A percentile compares a stretch with the other conserved stretches of the same genome.
Conservation (phyloP, 2,113 vertebrate species). For the Hippolais icterina region DNA sequence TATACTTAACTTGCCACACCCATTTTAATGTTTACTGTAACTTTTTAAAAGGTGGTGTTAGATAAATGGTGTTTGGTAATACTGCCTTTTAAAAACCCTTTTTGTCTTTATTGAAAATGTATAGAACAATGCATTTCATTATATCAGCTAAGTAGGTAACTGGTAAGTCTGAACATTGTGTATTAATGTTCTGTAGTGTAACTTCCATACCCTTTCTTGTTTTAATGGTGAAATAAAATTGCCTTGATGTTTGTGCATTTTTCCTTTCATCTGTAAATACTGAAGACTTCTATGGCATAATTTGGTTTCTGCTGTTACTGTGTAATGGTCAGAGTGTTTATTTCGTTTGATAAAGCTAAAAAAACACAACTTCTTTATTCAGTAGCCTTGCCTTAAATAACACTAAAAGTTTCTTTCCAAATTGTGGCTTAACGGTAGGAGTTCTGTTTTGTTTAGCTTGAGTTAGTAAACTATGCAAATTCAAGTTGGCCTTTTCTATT, state of each 20-base stretch:
- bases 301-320: not conserved
- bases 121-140: not conserved
- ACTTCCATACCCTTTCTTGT: not conserved
- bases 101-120: not conserved
- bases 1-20: not conserved
- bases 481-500: not conserved
- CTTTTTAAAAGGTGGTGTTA: not conserved
- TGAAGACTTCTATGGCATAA: not conserved
- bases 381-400: not conserved
- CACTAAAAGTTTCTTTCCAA: not conserved
- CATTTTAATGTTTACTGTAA: not conserved
- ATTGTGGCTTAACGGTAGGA: not conserved
- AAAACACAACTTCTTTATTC: not conserved
- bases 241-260: not conserved
- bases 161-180: not conserved
- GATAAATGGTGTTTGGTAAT: not conserved
- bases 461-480: not conserved
- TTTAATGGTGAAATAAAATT: not conserved
- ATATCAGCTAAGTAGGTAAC: not conserved
- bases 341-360: not conserved
- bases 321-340: not conserved
- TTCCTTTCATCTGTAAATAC: not conserved
- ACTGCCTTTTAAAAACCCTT: not conserved
- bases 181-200: not conserved
- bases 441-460: not conserved